Conservation (phyloP, 2,113 vertebrate species). For the Prunella himalayana region DNA sequence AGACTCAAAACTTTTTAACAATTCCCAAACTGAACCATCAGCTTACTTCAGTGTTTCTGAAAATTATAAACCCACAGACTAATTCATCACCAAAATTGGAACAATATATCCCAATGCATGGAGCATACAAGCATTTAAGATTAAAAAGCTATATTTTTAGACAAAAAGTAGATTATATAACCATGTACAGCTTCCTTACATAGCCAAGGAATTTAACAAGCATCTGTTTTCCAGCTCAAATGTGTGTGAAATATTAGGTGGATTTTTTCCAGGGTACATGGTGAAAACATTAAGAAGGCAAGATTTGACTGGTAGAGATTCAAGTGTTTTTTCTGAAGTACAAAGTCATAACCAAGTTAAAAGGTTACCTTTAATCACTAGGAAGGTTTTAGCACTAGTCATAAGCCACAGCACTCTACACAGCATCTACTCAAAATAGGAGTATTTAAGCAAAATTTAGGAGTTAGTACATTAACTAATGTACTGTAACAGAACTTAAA, state of each 20-base stretch:
- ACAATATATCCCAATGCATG: background rate
- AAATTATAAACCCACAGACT: background rate
- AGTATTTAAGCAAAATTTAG: background rate
- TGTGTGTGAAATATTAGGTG: slow-evolving; percentile 64
- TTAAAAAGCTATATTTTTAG: slow-evolving; percentile 28
- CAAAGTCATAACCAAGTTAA: slow-evolving; percentile 33
- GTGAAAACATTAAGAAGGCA: slow-evolving; percentile 57
- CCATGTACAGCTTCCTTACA: slow-evolving; percentile 49
- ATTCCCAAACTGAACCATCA: background rate
- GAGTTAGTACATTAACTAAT: background rate
- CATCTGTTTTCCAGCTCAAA: slow-evolving; percentile 66
- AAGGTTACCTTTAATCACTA: slow-evolving; percentile 9
- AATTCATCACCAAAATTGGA: background rate
- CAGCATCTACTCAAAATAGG: background rate
- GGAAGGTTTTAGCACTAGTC: background rate
- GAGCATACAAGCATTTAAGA: slow-evolving; percentile 14
- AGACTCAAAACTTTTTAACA: background rate
- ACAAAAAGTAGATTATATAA: slow-evolving; percentile 54
- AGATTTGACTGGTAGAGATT: background rate
- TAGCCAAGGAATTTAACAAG: slow-evolving; percentile 63
- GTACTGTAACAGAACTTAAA: background rate
- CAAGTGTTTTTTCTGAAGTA: background rate
- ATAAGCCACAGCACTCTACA: background rate
- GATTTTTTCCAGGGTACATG: slow-evolving; percentile 60
- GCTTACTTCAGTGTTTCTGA: background rate